Base-by-base conservation (phyloP, 2,888 invertebrate genomes). In the Sarcophaga subvicina region DNA sequence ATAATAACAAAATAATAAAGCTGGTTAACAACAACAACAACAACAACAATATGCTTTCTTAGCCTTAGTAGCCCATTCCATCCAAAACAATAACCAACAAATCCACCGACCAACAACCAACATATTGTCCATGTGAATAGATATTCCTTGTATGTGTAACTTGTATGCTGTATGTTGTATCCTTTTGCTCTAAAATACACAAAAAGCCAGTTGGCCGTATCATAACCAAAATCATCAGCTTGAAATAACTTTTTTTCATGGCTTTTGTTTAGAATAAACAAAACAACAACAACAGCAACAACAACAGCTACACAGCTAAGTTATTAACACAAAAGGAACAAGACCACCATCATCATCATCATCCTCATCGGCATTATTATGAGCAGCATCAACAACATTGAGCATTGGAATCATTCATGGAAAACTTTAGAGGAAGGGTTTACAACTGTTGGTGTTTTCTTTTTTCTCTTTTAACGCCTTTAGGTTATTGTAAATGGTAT, bases 141-240 rank as follows among this genome's bases (percentile, higher is more conserved):
- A 37, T 6, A 6, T 37, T 37, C 6, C 0, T 37, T 37, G 5
- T 1, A 37, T 37, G 17, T 54, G 54, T 17, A 54, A 54, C 54
- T 54, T 4, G 5, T 37, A 54, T 54, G 49, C 14, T n/a, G n/a
- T n/a, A 17, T 17, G 17, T 49, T 17, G 54, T 54, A 14, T 54
- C 17, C 14, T 54, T 54, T 54, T 54, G 14, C 5, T 54, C 3
- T 54, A 37, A 37, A 37, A 37, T 14, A 66, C 59, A 79, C 70
- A 64, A 78, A 82, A 83, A 79, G 66, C 82, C 70, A 86, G 82
- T 86, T 86, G 75, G 85, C 82, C 82, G 76, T 78, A 86, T 82
- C 81, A 79, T 79, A 83, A 79, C 54, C 63, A 73, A 79, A 73
- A 79, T 83, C 79, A 84, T 84, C 75, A 80, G 64, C 72, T 77